A percentile compares a stretch with the other conserved stretches of the same genome.
These are phyloP conservation scores for Physella acuta DNA, from an alignment of 1,140 invertebrate species.

Conservation along the genomic window DNA sequence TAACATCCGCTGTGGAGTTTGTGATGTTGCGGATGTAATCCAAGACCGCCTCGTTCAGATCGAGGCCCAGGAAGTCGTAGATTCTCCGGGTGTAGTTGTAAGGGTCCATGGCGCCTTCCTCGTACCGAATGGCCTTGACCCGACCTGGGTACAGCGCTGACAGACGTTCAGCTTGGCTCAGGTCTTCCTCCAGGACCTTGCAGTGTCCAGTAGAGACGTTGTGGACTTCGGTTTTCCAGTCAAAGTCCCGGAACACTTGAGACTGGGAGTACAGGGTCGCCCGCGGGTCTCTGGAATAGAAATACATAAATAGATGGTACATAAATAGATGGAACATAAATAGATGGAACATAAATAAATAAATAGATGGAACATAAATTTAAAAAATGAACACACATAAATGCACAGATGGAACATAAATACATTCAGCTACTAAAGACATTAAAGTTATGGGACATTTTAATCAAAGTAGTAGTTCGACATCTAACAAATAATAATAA, in stretches of 20 bases:
- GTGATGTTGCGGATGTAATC: not conserved
- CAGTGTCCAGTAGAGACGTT: not conserved
- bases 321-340: no score
- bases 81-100: not conserved
- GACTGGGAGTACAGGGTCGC: slow-evolving; percentile 2
- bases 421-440: no score
- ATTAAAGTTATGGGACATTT: no score
- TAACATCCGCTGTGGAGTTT: not conserved
- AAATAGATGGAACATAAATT: no score
- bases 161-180: not conserved
- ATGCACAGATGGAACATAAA: no score
- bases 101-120: slow-evolving; percentile 5
- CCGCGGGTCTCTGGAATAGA: not conserved
- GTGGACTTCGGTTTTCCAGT: not conserved
- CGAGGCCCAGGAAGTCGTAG: not conserved
- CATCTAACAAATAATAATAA: no score
- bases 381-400: no score
- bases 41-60: not conserved
- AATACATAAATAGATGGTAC: not conserved
- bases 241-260: not conserved
- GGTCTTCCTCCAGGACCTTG: not conserved
- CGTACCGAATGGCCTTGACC: not conserved
- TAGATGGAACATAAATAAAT: no score
- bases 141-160: not conserved
- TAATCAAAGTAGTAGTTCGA: no score